phyloP scores from a whole-genome alignment of 53 echinoderm and acorn worm genomes.

The Zoroaster sp. region DNA sequence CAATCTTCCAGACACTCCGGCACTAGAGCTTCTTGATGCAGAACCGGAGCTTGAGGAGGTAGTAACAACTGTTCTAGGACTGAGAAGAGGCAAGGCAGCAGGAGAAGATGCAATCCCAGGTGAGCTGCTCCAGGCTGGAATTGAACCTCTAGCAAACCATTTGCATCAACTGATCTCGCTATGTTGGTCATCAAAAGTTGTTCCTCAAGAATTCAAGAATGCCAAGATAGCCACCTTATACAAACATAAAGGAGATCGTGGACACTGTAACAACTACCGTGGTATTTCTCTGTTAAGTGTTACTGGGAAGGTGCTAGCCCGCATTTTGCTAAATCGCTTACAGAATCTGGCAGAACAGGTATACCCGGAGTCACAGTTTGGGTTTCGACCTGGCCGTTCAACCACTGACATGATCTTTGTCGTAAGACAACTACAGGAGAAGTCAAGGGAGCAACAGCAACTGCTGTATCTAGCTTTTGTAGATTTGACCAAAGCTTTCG shows the following conservation, averaged over 20 bases:
- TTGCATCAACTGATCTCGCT: conserved; percentile 10
- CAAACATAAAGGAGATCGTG: conserved; percentile 33
- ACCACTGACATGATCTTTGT: conserved; percentile 2
- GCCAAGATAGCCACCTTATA: conserved; percentile 44
- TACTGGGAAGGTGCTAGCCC: neutral
- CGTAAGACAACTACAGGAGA: neutral
- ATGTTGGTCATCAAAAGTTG: conserved; percentile 10
- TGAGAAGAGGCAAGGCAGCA: conserved; percentile 33
- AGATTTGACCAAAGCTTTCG: conserved; percentile 43
- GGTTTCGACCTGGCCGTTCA: neutral
- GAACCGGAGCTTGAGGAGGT: neutral
- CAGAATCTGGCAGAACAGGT: neutral
- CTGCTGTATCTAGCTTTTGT: conserved; percentile 1
- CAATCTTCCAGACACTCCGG: neutral
- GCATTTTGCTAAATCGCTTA: neutral
- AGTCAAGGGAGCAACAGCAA: neutral
- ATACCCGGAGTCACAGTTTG: too few relatives aligned
- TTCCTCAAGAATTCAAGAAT: conserved; percentile 42
- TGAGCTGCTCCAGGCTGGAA: conserved; percentile 10
- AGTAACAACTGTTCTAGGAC: neutral
- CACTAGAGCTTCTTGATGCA: neutral
- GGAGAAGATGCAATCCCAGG: conserved; percentile 42
- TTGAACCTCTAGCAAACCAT: neutral
- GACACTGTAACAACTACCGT: neutral
- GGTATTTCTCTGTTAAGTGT: neutral